Base-by-base conservation (phyloP, 2,888 invertebrate genomes). In the Leucania comma region DNA sequence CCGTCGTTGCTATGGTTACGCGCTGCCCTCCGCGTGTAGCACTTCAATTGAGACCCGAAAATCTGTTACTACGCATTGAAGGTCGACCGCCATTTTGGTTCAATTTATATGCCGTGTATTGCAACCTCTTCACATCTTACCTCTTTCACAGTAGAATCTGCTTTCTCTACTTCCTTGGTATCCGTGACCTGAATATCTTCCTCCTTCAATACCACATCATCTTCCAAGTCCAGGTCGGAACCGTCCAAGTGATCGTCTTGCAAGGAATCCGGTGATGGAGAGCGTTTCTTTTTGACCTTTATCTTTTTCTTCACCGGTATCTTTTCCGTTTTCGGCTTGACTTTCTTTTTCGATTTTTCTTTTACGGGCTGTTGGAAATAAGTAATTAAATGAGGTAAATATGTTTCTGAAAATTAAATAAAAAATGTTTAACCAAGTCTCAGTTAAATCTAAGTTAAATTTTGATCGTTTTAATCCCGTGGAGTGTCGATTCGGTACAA, bases 271-370 rank as follows among this genome's bases (percentile, higher is more conserved):
- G 6, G 35, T n/a, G 81, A 32, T 0, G 29, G 24, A 20, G 63
- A 68, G 1, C 32, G 51, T 17, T 62, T 74, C 57, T 65, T 62
- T 38, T 69, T 65, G 8, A 51, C 53, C 42, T 63, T 80, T 4
- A 48, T 62, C 57, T 74, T 84, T 72, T 57, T 79, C 73, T 83
- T 86, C 66, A 74, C 10, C 48, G 65, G 53, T 14, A 75, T 65
- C 60, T 83, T 86, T 29, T 32, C 59, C 2, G 9, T 29, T 53
- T 61, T 77, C 0, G 60, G 80, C 61, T 79, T 87, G 61, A 68
- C 22, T 64, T 87, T 87, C 68, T 80, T 86, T 66, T 88, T 88
- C 0, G 82, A 9, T 71, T 84, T 83, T 22, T 84, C 80, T 79
- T 86, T 81, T 32, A 71, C 20, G 2, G 75, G 67, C 85, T 87